A percentile compares a stretch with the other conserved stretches of the same genome.
Conservation (phyloP, 1,140 invertebrate species). For the Papilio polyxenes region DNA sequence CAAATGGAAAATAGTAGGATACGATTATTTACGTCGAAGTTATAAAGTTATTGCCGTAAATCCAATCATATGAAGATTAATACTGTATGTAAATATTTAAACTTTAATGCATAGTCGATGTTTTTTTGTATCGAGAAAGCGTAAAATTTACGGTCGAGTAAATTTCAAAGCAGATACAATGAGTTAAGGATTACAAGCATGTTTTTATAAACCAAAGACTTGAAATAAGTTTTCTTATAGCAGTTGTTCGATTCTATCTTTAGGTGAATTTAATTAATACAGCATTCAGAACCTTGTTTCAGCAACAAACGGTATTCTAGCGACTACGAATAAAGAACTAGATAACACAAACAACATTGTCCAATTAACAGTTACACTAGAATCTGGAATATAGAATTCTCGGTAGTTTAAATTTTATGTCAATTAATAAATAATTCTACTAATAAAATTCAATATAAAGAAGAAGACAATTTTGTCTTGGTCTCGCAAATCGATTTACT, state of each 20-base stretch:
- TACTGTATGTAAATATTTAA: conserved; percentile 20
- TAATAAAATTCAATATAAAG: no score
- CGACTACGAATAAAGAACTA: not conserved
- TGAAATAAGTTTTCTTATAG: not conserved
- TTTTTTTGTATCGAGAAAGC: conserved; percentile 26
- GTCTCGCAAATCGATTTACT: no score
- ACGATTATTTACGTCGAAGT: not conserved
- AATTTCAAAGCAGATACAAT: conserved; percentile 21
- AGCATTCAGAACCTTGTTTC: not conserved
- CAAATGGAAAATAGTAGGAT: not conserved
- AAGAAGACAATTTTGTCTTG: no score
- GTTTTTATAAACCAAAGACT: not conserved
- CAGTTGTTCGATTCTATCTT: not conserved
- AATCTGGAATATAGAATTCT: not conserved
- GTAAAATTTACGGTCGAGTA: conserved; percentile 29
- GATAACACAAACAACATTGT: not conserved
- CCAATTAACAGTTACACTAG: not conserved
- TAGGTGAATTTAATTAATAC: not conserved
- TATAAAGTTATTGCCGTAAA: not conserved
- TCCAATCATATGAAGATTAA: not conserved
- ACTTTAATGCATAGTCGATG: not conserved
- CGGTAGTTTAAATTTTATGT: not conserved
- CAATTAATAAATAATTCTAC: no score
- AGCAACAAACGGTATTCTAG: not conserved
- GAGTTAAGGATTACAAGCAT: not conserved